A percentile compares a stretch with the other conserved stretches of the same genome.
These are phyloP conservation scores for Rhabdomys pumilio DNA, from an alignment of 2,797 vertebrate genomes.

Conservation along the genomic window DNA sequence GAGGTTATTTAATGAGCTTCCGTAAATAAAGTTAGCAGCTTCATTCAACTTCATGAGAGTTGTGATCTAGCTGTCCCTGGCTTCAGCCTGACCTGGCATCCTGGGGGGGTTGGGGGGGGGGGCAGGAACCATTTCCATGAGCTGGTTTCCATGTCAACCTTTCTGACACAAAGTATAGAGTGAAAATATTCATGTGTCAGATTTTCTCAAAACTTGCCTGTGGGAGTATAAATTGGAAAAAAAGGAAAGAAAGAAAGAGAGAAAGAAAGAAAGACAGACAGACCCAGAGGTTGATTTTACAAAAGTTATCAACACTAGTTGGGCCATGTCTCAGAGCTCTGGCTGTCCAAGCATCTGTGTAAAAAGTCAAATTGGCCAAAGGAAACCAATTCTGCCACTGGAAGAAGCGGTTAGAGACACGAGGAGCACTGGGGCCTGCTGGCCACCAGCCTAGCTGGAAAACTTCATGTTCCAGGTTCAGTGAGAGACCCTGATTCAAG, in stretches of 20 bases:
- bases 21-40: constrained; percentile 65
- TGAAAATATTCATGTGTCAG: constrained; percentile 44
- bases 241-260: background rate
- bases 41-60: constrained; percentile 53
- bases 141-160: constrained; percentile 4
- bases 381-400: background rate
- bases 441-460: background rate
- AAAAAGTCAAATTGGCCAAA: background rate
- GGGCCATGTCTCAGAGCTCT: background rate
- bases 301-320: constrained; percentile 24
- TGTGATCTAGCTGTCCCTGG: background rate
- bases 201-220: constrained; percentile 59
- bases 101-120: background rate
- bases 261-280: too few species aligned
- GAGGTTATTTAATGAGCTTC: constrained; percentile 63
- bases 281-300: constrained; percentile 26
- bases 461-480: background rate
- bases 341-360: background rate
- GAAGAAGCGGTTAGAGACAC: background rate
- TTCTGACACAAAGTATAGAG: constrained; percentile 52
- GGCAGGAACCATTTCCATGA: constrained; percentile 40
- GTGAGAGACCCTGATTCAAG: background rate
- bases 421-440: background rate
- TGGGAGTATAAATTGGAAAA: constrained; percentile 48
- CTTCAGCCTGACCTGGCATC: constrained; percentile 14